These are phyloP conservation scores for Acanthopleura granulata DNA, from an alignment of 2,888 invertebrate genomes.

Conservation along the genomic window DNA sequence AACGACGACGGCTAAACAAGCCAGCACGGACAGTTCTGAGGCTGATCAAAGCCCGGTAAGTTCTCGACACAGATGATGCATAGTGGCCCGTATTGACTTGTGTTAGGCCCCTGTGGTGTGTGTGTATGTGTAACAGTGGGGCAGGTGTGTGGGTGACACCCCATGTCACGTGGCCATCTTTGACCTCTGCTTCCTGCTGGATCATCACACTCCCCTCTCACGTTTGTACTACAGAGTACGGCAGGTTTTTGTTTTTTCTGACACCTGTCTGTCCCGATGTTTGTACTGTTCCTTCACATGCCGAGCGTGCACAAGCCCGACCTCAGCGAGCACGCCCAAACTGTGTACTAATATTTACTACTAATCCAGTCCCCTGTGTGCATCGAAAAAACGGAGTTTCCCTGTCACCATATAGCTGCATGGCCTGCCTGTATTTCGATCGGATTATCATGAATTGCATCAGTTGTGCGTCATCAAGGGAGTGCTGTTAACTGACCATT, in stretches of 20 bases:
- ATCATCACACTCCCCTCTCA: too few relatives aligned
- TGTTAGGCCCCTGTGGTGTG: background rate
- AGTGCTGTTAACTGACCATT: conserved; percentile 7
- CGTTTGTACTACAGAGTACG: too few relatives aligned
- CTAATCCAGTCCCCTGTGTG: background rate
- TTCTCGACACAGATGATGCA: conserved; percentile 36
- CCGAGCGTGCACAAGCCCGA: too few relatives aligned
- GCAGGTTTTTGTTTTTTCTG: too few relatives aligned
- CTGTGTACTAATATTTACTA: too few relatives aligned
- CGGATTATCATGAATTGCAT: background rate
- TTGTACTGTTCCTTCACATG: too few relatives aligned
- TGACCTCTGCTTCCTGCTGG: too few relatives aligned
- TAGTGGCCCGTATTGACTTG: background rate
- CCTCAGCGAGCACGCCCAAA: too few relatives aligned
- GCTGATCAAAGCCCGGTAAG: conserved; percentile 51
- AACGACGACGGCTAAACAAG: conserved; percentile 28
- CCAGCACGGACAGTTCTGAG: conserved; percentile 38
- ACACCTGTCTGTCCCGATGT: too few relatives aligned
- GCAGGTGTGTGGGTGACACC: too few relatives aligned
- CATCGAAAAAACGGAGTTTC: background rate
- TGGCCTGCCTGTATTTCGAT: background rate
- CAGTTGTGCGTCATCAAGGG: background rate
- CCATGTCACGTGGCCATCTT: too few relatives aligned
- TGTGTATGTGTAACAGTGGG: too few relatives aligned
- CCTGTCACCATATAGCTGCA: background rate